Base-by-base conservation (phyloP, 2,888 invertebrate genomes). In the Gibbula magus region DNA sequence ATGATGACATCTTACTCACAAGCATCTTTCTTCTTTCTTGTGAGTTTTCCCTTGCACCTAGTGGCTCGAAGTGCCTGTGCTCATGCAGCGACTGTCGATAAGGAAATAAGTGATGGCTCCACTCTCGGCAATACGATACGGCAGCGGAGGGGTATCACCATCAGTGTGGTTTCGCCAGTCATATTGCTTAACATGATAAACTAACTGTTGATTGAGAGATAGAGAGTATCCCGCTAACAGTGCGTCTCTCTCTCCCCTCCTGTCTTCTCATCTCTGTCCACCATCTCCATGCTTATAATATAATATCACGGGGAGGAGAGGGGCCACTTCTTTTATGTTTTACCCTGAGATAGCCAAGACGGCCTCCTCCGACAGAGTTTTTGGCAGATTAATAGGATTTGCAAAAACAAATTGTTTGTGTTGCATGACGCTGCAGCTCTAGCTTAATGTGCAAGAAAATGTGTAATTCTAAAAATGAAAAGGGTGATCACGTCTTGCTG, bases 101-200 rank as follows among this genome's bases (percentile, higher is more conserved):
- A 70, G 32, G 70, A 70, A 32, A 70, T 70, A 70, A 70, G 70
- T 70, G 70, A 70, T 70, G 70, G 70, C 70, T 70, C 70, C 70
- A 70, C 35, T 70, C 39, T 16, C 20, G 8, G 70, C 32, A 70
- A 70, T n/a, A 16, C 13, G 70, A 70, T 70, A 70, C 25, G 29
- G 70, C 35, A 70, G 70, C 20, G 35, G 39, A 35, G 70, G 18
- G 13, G 18, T 70, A 70, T 70, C 70, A 70, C 70, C 35, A 70
- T 70, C 70, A 70, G 35, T 18, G 32, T 70, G 70, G 70, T 70
- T 70, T 70, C 70, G 35, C 32, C 70, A 39, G 32, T 35, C 32
- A 35, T 70, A 70, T 70, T 70, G 70, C 70, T 70, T 39, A 70
- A 70, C 70, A 70, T 35, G 70, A 70, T 70, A 70, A 70, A 70